Conservation (phyloP, 2,113 vertebrate species). For the Myxocyprinus asiaticus region DNA sequence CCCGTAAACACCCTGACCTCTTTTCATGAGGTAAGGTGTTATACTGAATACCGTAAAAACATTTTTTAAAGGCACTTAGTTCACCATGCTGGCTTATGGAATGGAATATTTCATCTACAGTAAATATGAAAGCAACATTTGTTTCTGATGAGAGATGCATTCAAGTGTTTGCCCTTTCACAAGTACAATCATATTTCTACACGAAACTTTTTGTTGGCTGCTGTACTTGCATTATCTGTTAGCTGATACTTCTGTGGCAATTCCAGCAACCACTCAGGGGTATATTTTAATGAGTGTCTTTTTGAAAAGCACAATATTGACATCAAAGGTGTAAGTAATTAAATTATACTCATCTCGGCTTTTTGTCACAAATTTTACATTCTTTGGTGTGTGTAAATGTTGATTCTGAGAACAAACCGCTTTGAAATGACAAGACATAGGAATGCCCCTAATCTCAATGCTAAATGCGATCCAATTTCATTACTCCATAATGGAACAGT, state of each 20-base stretch:
- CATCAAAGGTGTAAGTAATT: background rate
- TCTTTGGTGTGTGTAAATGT: background rate
- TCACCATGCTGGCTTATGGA: background rate
- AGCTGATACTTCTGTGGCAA: background rate
- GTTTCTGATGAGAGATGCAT: conserved; percentile 2
- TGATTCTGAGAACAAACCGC: background rate
- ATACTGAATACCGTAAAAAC: conserved; percentile 6
- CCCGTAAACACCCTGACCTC: background rate
- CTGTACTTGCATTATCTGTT: background rate
- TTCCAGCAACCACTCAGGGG: conserved; percentile 1
- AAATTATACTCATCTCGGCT: background rate
- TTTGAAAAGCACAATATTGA: conserved; percentile 15
- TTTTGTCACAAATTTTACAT: conserved; percentile 4
- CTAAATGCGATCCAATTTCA: conserved; percentile 9
- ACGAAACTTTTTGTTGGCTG: background rate
- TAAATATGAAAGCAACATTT: conserved; percentile 1
- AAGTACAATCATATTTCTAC: conserved; percentile 14
- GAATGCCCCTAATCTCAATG: background rate
- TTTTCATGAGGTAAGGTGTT: background rate
- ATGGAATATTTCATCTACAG: background rate
- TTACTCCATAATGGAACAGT: background rate
- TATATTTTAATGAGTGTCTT: background rate
- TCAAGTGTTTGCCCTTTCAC: background rate
- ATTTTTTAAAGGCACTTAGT: conserved; percentile 20
- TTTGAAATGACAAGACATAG: background rate